Evolutionary conservation across 2,113 vertebrate species (phyloP).

Genomic region (Rhynchopsitta pachyrhyncha): DNA sequence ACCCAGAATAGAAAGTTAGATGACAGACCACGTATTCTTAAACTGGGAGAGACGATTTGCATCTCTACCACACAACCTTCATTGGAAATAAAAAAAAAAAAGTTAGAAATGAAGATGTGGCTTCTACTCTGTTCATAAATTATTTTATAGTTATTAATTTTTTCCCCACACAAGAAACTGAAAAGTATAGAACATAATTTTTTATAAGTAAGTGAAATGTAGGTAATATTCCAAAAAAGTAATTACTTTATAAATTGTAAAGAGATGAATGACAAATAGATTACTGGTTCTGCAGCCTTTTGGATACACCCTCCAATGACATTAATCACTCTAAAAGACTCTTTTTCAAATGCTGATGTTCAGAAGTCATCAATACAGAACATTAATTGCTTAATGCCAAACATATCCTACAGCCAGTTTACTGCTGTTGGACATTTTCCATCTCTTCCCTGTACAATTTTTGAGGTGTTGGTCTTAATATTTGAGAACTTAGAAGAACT

Average conservation of each 20-base stretch:
- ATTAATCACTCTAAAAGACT: background rate
- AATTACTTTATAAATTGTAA: conserved; percentile 42
- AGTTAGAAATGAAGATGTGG: conserved; percentile 44
- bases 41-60: background rate
- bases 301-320: background rate
- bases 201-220: conserved; percentile 62
- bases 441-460: background rate
- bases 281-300: background rate
- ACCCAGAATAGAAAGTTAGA: background rate
- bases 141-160: conserved; percentile 30
- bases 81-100: background rate
- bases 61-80: background rate
- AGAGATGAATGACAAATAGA: conserved; percentile 54
- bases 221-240: conserved; percentile 35
- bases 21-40: background rate
- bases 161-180: conserved; percentile 5
- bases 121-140: conserved; percentile 29
- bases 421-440: background rate
- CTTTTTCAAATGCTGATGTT: background rate
- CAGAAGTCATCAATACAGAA: background rate
- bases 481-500: background rate
- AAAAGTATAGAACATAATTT: conserved; percentile 57
- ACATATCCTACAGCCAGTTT: background rate
- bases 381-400: background rate
- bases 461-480: background rate